Base-by-base conservation (phyloP, 2,888 invertebrate species). In the Zygothrica quintamaculata region DNA sequence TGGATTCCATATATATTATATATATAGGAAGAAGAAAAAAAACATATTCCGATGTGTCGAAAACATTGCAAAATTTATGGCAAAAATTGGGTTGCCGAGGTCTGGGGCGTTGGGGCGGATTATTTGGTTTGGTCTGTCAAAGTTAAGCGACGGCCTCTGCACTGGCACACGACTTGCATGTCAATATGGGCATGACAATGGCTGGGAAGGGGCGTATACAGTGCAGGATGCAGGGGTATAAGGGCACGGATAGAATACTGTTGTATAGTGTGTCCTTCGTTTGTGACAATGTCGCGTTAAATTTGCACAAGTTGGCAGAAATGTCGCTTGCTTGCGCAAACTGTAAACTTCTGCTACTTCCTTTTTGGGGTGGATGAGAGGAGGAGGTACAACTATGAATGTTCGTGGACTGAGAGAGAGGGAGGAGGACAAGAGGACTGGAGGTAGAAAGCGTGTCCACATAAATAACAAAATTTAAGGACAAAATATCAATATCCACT, bases 401-500 rank as follows among this genome's bases (percentile, higher is more conserved):
- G n/a, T n/a, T n/a, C n/a, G n/a, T n/a, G n/a, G n/a, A n/a, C n/a
- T n/a, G n/a, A n/a, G n/a, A n/a, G n/a, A n/a, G n/a, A n/a, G n/a
- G n/a, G 18, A 1, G 15, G 15, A 2, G 29, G 29, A 3, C 5
- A 5, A 22, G 18, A 22, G n/a, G 47, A 74, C 40, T 67, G 58
- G 39, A 5, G 18, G 18, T 22, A 22, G 16, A 22, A 52, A 57
- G 65, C 65, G 68, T 76, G 73, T 71, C 74, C 84, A 89, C 90
- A 91, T 90, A 90, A 90, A 90, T 91, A 90, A 90, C 87, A 88
- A 84, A 90, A 89, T 89, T 89, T 90, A 87, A 89, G 88, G 84
- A 89, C 90, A 90, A 91, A 90, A 90, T 90, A 90, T 90, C 90
- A 90, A 90, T 90, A 91, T 91, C 91, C 90, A 90, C 90, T 90